phyloP scores from a whole-genome alignment of 2,113 vertebrate species.

The Gnathonemus longibarbis region DNA sequence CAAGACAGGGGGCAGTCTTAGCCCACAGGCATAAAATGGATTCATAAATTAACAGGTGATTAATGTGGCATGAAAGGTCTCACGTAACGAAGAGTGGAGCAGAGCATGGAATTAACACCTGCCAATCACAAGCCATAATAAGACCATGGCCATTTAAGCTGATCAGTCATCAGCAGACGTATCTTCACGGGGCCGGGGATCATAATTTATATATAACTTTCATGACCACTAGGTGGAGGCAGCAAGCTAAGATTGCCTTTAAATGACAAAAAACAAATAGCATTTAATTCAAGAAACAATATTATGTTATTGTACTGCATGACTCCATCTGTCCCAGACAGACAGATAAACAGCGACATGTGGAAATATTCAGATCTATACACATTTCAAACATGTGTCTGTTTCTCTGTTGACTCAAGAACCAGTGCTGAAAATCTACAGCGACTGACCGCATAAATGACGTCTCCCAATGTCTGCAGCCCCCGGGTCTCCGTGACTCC shows the following conservation, averaged over 20 bases:
- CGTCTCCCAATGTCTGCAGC: slow-evolving; percentile 26
- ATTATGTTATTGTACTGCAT: neutral
- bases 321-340: neutral
- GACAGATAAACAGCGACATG: neutral
- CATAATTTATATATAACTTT: neutral
- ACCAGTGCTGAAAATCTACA: neutral
- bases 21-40: neutral
- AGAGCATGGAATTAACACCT: neutral
- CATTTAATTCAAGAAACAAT: neutral
- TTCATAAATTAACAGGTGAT: neutral
- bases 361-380: neutral
- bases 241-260: neutral
- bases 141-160: no score
- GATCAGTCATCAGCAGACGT: no score
- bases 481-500: slow-evolving; percentile 35
- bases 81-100: neutral
- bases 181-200: no score
- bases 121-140: no score
- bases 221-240: neutral
- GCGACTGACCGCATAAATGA: neutral
- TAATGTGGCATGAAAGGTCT: neutral
- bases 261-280: neutral
- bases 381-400: neutral
- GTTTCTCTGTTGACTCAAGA: neutral
- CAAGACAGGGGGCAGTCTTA: neutral